Base-by-base conservation (phyloP, 2,113 vertebrate species). In the Malurus cyaneus region DNA sequence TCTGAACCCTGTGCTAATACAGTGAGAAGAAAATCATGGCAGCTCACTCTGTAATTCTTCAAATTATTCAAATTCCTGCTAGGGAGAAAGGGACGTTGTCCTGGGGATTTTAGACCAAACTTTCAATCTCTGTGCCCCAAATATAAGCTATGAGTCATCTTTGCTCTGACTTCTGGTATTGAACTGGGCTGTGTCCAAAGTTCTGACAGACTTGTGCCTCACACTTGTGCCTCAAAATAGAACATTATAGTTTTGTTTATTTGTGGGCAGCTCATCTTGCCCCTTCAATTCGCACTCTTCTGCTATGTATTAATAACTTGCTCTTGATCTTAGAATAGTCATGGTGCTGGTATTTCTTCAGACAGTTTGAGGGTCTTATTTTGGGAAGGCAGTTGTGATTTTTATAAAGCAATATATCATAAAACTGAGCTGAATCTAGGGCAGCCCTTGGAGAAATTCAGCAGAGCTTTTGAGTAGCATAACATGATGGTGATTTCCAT, bases 191-290 rank as follows among this genome's bases (percentile, higher is more conserved):
- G 57, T 65, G 62, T 66, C 94, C 91, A 88, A 92, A 64, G 86
- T 53, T 76, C 93, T 91, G 89, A 18, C 67, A 89, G 73, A 73
- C 39, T 39, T 39, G 39, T 39, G 39, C 39, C 39, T 96, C 88
- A 92, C 89, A 84, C 89, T 95, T 86, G 78, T 73, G 81, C 41
- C 94, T 81, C 39, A 69, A 86, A 97, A 97, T 91, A 93, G 89
- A 83, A 71, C 14, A 10, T 60, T 70, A 4, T 29, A 42, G 28
- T 88, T 92, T 65, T 89, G 62, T 93, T 97, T 96, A 59, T 88
- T 89, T 92, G 80, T 36, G 39, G 92, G 77, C 93, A 91, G 74
- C 71, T 95, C 36, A 24, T 59, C 83, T 71, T 78, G 54, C 79
- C 64, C 64, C 80, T 97, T 62, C 70, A 52, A 67, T 95, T 96